Base-by-base conservation (phyloP, 2,797 vertebrate species). In the Parotocinclus haroldoi region DNA sequence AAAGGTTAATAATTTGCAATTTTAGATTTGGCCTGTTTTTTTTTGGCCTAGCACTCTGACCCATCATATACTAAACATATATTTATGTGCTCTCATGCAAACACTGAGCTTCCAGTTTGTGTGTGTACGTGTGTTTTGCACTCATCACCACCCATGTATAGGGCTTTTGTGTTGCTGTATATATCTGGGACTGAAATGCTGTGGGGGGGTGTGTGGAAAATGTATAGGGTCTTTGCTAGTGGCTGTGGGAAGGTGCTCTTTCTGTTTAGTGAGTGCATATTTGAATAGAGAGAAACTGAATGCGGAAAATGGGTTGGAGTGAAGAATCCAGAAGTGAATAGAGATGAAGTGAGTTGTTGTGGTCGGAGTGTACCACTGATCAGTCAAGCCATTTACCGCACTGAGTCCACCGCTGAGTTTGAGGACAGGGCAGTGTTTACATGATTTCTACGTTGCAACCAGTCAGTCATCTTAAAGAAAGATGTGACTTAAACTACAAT, bases 281-380 rank as follows among this genome's bases (percentile, higher is more conserved):
- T 69, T 71, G 46, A 72, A 66, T 69, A 52, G 54, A 62, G 63
- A 40, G 12, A 11, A 40, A 11, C 53, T 65, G 64, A 80, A 76
- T 71, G 48, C 63, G 58, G 68, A 58, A 70, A 66, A 78, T 74
- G 61, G 66, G 52, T 38, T 42, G 40, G 19, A 40, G 71, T 27
- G n/a, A 9, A 54, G 36, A 45, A 66, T 27, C n/a, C 42, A 39
- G 16, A 7, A 54, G 44, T 42, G 44, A 56, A 62, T 40, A 39
- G 65, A 62, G 17, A 59, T 65, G 52, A 56, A 69, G 48, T 38
- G 56, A n/a, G 66, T 53, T 38, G 75, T 56, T 58, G 58, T 66
- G 67, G 42, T 72, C 49, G 63, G 53, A 72, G 74, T 77, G 53
- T 76, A 71, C 72, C 66, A 73, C 68, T 54, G 60, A 72, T 54